These are phyloP conservation scores for Piaya cayana DNA, from an alignment of 2,113 vertebrate species.

Conservation along the genomic window DNA sequence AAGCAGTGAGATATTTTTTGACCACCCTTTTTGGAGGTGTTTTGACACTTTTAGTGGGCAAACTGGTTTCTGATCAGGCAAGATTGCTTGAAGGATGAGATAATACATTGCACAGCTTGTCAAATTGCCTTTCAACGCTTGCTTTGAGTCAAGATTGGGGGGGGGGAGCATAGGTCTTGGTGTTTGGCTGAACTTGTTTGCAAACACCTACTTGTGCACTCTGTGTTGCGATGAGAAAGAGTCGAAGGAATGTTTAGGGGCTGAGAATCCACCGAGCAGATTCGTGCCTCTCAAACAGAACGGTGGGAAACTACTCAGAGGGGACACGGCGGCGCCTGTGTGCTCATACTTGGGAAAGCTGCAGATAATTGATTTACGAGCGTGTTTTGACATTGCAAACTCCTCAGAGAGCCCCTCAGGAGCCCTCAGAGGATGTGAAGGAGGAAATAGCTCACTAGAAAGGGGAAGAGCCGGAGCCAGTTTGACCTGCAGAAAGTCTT, in stretches of 20 bases:
- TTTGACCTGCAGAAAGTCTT: neutral
- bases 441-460: neutral
- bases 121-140: neutral
- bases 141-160: neutral
- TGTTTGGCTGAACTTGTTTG: conserved; percentile 39
- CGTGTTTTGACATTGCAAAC: conserved; percentile 8
- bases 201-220: conserved; percentile 8
- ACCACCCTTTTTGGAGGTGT: neutral
- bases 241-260: neutral
- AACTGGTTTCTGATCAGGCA: neutral
- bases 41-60: conserved; percentile 3
- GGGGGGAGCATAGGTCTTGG: neutral
- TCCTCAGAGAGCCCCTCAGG: conserved; percentile 40
- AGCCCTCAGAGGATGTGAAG: neutral
- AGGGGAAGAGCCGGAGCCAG: conserved; percentile 13
- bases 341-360: conserved; percentile 6
- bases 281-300: neutral
- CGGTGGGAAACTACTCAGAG: neutral
- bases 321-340: neutral
- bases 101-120: neutral
- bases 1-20: neutral
- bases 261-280: neutral
- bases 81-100: neutral
- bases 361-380: conserved; percentile 1
- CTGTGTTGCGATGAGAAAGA: neutral